Evolutionary conservation across 2,797 vertebrate genomes (phyloP).

Genomic region (Emydoidea blandingii): DNA sequence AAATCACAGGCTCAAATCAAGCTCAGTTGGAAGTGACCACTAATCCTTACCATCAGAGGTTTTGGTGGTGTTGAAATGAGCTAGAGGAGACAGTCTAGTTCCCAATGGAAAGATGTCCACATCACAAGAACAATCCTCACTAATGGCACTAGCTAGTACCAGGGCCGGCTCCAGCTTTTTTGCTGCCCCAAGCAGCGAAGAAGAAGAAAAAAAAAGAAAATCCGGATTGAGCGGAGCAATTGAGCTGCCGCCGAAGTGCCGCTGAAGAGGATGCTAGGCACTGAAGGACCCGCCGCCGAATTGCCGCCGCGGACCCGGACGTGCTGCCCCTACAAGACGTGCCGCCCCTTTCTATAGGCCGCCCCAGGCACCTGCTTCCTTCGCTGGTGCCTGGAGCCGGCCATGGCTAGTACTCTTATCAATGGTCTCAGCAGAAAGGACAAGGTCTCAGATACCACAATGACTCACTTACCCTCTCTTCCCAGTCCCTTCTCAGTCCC

Average conservation of each 20-base stretch:
- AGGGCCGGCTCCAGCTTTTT: too few relatives aligned
- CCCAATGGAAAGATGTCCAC: neutral
- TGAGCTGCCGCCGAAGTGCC: too few relatives aligned
- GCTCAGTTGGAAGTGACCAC: neutral
- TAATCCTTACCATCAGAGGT: neutral
- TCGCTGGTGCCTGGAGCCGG: too few relatives aligned
- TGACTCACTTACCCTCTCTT: neutral
- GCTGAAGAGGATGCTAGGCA: too few relatives aligned
- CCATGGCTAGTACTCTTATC: neutral
- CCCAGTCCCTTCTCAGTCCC: neutral
- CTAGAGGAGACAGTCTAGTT: neutral
- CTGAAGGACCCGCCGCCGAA: too few relatives aligned
- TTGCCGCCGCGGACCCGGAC: too few relatives aligned
- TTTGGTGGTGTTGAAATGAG: neutral
- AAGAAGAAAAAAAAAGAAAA: too few relatives aligned
- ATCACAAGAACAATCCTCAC: neutral
- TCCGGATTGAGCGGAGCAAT: too few relatives aligned
- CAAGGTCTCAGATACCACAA: neutral
- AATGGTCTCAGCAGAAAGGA: neutral
- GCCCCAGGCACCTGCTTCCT: too few relatives aligned
- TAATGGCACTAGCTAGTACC: neutral
- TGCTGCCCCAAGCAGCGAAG: too few relatives aligned
- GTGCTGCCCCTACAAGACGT: too few relatives aligned
- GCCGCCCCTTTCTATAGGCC: too few relatives aligned
- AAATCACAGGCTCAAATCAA: neutral